Conservation (phyloP, 2,113 vertebrate species). For the Microcebus griseorufus region DNA sequence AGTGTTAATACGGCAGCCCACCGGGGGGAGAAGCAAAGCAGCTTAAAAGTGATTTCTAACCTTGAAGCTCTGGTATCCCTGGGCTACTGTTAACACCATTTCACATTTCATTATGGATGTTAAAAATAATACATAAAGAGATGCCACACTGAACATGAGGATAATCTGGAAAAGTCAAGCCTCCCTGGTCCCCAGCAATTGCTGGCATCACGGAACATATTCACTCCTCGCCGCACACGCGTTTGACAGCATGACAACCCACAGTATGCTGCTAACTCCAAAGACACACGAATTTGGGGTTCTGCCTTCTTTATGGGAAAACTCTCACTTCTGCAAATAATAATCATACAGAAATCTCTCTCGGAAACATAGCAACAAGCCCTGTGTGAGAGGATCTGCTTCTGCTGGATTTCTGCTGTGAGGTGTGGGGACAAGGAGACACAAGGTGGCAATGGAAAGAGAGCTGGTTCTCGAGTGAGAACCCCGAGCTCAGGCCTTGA, state of each 20-base stretch:
- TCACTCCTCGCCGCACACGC: neutral
- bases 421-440: neutral
- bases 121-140: neutral
- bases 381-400: neutral
- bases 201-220: neutral
- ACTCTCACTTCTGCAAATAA: neutral
- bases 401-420: neutral
- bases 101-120: slow-evolving; percentile 24
- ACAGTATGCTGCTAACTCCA: slow-evolving; percentile 3
- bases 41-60: slow-evolving; percentile 47
- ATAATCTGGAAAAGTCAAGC: neutral
- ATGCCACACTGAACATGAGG: slow-evolving; percentile 6
- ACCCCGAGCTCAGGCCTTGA: neutral
- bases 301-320: slow-evolving; percentile 28
- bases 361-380: neutral
- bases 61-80: slow-evolving; percentile 48
- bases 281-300: neutral
- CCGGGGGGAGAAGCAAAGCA: neutral
- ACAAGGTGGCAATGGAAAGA: no score
- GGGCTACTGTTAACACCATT: slow-evolving; percentile 35
- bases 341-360: neutral
- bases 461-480: neutral
- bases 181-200: neutral
- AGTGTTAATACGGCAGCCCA: slow-evolving; percentile 60
- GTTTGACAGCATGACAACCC: neutral